These are phyloP conservation scores for Bufotes viridis DNA, from an alignment of 2,797 vertebrate species.

Conservation along the genomic window DNA sequence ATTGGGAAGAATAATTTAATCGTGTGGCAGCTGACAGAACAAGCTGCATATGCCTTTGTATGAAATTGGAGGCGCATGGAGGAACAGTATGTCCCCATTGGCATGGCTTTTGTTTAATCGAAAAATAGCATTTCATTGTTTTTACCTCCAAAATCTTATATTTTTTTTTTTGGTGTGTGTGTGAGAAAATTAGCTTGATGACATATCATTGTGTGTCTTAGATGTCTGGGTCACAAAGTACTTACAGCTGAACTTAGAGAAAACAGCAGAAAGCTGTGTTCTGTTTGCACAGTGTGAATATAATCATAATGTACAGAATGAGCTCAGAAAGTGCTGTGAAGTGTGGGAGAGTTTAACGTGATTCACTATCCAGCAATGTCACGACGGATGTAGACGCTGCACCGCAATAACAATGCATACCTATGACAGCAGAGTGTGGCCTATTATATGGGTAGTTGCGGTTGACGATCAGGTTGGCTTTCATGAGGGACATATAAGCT, in stretches of 20 bases:
- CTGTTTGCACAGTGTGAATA: background rate
- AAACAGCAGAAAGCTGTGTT: slow-evolving; percentile 22
- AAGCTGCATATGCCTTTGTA: too few relatives aligned
- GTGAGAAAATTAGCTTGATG: background rate
- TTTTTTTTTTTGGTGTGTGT: background rate
- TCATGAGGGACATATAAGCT: too few relatives aligned
- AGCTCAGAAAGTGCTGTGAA: background rate
- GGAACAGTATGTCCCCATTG: background rate
- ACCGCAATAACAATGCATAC: background rate
- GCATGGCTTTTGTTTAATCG: background rate
- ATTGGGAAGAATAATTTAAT: background rate
- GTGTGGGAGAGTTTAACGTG: background rate
- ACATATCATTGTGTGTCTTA: background rate
- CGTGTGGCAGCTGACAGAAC: too few relatives aligned
- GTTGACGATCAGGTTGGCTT: too few relatives aligned
- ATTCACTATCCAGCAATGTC: slow-evolving; percentile 1
- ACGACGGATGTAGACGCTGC: background rate
- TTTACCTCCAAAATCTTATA: background rate
- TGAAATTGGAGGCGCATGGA: background rate
- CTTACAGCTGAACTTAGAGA: background rate
- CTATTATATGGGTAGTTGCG: background rate
- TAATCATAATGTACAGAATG: background rate
- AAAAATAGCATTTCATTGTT: too few relatives aligned
- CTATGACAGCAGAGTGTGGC: background rate
- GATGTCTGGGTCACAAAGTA: background rate